Conservation (phyloP, 2,888 invertebrate genomes). For the Autographa pulchrina region DNA sequence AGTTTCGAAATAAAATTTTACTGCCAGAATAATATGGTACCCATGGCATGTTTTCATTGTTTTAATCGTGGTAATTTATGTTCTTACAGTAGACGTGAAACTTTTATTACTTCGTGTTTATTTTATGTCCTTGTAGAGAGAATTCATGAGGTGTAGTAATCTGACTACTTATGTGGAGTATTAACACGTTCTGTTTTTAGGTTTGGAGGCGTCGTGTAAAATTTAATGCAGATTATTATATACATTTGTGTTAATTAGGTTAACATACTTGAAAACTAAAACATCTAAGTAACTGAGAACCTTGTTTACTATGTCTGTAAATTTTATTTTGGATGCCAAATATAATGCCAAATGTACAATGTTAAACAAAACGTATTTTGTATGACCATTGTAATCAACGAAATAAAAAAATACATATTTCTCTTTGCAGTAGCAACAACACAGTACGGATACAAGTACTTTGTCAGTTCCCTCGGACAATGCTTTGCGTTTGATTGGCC, state of each 20-base stretch:
- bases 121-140: constrained; percentile 57
- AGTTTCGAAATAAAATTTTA: constrained; percentile 52
- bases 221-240: no score
- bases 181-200: constrained; percentile 20
- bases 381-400: neutral
- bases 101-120: constrained; percentile 61
- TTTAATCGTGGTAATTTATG: constrained; percentile 57
- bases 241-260: no score
- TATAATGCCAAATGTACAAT: no score
- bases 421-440: neutral
- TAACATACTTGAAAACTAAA: no score
- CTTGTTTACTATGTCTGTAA: no score
- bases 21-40: constrained; percentile 29
- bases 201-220: constrained; percentile 5
- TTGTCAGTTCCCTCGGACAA: neutral
- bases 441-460: neutral
- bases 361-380: no score
- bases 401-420: neutral
- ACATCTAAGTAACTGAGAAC: no score
- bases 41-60: constrained; percentile 41
- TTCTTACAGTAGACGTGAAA: constrained; percentile 36
- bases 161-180: constrained; percentile 14
- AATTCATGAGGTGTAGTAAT: constrained; percentile 53
- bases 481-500: constrained; percentile 1
- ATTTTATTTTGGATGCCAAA: no score